Conservation (phyloP, 2,888 invertebrate genomes). For the Mechanitis mazaeus region DNA sequence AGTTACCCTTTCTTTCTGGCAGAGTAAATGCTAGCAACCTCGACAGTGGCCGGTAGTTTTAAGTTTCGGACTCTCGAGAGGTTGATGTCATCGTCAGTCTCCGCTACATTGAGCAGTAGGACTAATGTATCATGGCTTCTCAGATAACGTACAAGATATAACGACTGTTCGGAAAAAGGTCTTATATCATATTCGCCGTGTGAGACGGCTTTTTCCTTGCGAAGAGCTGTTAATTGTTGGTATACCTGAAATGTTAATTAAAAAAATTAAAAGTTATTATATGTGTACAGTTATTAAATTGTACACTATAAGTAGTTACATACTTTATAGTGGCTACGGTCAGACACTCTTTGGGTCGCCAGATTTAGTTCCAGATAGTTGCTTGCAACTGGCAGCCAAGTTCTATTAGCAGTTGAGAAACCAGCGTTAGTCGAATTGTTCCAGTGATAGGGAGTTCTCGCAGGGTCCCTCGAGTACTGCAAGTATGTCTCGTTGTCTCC, state of each 20-base stretch:
- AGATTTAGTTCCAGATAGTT: constrained; percentile 78
- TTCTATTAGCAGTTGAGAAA: constrained; percentile 72
- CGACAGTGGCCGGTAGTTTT: constrained; percentile 39
- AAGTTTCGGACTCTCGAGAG: constrained; percentile 40
- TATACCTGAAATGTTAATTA: constrained; percentile 57
- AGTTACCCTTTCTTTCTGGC: constrained; percentile 40
- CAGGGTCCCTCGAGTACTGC: constrained; percentile 76
- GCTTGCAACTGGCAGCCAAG: constrained; percentile 82
- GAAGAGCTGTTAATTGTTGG: constrained; percentile 68
- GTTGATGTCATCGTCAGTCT: constrained; percentile 47
- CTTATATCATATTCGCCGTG: constrained; percentile 60
- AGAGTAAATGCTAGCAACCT: constrained; percentile 45
- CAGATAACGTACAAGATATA: constrained; percentile 38
- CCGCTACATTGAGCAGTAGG: constrained; percentile 69
- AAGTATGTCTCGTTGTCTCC: constrained; percentile 73
- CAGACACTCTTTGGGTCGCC: constrained; percentile 68
- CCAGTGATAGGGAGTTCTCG: constrained; percentile 82
- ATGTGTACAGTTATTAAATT: background rate
- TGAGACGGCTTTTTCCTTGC: constrained; percentile 48
- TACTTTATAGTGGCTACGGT: constrained; percentile 73
- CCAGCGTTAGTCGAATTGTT: constrained; percentile 74
- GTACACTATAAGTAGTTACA: background rate
- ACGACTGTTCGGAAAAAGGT: constrained; percentile 45
- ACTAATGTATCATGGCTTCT: constrained; percentile 39
- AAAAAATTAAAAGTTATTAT: background rate